Percentiles rank a stretch among this genome's conserved stretches.
Evolutionary conservation across 2,888 invertebrate genomes (phyloP).

Genomic region (Kryphioiulus occultus): DNA sequence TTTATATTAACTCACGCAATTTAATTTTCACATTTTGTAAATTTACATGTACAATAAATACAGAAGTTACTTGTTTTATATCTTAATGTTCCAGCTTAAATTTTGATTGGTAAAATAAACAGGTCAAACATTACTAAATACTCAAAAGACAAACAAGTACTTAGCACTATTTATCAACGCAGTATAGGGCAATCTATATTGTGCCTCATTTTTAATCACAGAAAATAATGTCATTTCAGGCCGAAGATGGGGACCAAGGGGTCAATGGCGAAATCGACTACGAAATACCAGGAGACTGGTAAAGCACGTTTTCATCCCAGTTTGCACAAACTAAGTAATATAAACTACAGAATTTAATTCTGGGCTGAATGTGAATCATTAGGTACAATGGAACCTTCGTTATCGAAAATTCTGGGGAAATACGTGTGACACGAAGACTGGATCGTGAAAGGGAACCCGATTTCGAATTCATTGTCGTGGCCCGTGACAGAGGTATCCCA

Average conservation of each 20-base stretch:
- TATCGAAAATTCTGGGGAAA: conserved; percentile 51
- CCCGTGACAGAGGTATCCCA: conserved; percentile 51
- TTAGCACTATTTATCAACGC: not conserved
- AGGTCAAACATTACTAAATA: too few species aligned
- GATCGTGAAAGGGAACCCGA: conserved; percentile 51
- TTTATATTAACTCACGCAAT: too few species aligned
- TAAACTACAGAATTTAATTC: not conserved
- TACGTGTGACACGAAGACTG: conserved; percentile 49
- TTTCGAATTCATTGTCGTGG: conserved; percentile 50
- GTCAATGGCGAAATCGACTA: conserved; percentile 51
- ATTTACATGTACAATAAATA: too few species aligned
- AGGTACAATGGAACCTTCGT: conserved; percentile 51
- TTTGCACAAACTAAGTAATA: not conserved
- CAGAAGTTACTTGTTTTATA: too few species aligned
- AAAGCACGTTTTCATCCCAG: not conserved
- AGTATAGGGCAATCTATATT: not conserved
- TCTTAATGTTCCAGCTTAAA: too few species aligned
- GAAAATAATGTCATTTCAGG: conserved; percentile 37
- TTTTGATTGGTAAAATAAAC: too few species aligned
- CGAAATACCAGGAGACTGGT: conserved; percentile 47
- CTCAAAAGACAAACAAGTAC: not conserved
- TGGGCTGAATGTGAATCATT: not conserved
- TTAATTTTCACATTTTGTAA: too few species aligned
- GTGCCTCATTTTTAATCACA: not conserved
- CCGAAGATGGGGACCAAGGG: conserved; percentile 51